These are phyloP conservation scores for Anguilla rostrata DNA, from an alignment of 2,113 vertebrate genomes.

Conservation along the genomic window DNA sequence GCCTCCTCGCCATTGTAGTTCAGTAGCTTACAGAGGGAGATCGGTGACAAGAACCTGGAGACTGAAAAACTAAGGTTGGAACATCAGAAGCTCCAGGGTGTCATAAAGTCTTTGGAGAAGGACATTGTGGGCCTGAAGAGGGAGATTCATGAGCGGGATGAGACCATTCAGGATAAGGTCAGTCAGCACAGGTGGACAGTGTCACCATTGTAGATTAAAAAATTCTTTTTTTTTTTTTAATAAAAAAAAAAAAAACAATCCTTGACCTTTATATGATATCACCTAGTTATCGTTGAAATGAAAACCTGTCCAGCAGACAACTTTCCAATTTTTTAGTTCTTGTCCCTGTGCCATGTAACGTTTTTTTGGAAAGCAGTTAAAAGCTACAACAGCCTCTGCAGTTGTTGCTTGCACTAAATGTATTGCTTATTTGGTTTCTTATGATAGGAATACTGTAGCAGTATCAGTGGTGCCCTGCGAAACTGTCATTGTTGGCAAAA, in stretches of 20 bases:
- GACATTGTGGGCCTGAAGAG: constrained; percentile 80
- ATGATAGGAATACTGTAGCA: too few relatives aligned
- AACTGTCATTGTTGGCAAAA: too few relatives aligned
- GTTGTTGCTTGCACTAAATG: too few relatives aligned
- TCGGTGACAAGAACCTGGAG: constrained; percentile 71
- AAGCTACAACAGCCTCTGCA: too few relatives aligned
- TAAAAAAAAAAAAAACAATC: too few relatives aligned
- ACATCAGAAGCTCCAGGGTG: constrained; percentile 74
- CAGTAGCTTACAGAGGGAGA: constrained; percentile 79
- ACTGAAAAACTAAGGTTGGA: constrained; percentile 75
- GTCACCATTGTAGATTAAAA: not conserved
- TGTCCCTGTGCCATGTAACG: not conserved
- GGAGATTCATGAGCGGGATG: constrained; percentile 78
- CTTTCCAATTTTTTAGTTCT: not conserved
- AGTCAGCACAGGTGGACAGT: constrained; percentile 19
- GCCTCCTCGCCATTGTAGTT: constrained; percentile 63
- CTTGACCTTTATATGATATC: not conserved
- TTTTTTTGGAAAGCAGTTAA: not conserved
- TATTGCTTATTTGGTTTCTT: too few relatives aligned
- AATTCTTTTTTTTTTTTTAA: too few relatives aligned
- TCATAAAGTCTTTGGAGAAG: constrained; percentile 81
- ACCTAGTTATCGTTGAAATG: not conserved
- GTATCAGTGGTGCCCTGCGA: too few relatives aligned
- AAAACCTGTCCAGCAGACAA: too few relatives aligned
- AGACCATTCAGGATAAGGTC: constrained; percentile 86